Evolutionary conservation across 2,797 vertebrate species (phyloP).

Genomic region (Pantherophis vulpinus): DNA sequence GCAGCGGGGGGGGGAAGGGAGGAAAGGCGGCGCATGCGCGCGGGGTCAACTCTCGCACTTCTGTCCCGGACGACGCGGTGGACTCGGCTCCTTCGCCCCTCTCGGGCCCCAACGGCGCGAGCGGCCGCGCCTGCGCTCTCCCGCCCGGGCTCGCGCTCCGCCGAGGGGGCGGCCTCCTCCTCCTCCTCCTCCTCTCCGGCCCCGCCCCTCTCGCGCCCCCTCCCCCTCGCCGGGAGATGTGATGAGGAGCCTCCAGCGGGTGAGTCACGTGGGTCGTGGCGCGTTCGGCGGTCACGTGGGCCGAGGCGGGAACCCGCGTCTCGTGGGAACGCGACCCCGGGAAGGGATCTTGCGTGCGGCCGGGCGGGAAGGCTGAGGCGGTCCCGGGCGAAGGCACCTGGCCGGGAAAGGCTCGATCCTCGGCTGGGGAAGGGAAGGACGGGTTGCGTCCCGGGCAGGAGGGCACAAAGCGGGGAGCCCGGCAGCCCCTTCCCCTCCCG

Average conservation of each 20-base stretch:
- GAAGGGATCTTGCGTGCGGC: background rate
- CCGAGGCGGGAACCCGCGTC: background rate
- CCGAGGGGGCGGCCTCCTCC: background rate
- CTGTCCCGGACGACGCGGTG: background rate
- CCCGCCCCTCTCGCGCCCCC: constrained; percentile 8
- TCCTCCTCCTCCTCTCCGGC: background rate
- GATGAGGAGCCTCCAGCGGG: constrained; percentile 19
- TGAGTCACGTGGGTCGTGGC: background rate
- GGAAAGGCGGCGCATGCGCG: background rate
- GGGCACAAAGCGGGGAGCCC: too few relatives aligned
- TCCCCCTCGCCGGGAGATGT: constrained; percentile 21
- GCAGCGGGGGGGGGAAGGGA: too few relatives aligned
- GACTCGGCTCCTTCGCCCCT: background rate
- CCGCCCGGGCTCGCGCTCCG: background rate
- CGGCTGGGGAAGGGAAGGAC: too few relatives aligned
- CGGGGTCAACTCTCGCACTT: too few relatives aligned
- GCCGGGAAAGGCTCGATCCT: background rate
- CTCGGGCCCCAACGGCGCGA: background rate
- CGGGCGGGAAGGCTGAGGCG: background rate
- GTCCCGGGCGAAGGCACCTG: background rate
- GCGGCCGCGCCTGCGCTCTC: background rate
- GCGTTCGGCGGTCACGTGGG: background rate
- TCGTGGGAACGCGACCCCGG: background rate
- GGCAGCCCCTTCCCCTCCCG: background rate
- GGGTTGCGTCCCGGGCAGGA: too few relatives aligned